Base-by-base conservation (phyloP, 2,113 vertebrate species). In the Platichthys flesus region DNA sequence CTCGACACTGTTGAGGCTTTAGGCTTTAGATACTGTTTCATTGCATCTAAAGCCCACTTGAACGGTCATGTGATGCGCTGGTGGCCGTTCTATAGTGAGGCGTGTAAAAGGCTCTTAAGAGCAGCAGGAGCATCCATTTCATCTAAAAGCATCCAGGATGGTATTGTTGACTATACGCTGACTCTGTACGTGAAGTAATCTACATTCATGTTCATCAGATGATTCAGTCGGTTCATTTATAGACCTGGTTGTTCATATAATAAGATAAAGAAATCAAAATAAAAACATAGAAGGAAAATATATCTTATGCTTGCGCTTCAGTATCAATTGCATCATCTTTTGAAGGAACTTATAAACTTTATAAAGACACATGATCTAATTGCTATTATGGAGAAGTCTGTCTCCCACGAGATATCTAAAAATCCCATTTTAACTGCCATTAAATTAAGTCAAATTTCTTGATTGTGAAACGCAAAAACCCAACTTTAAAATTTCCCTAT, bases 31-130 rank as follows among this genome's bases (percentile, higher is more conserved):
- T 78, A 52, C 68, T 52, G 58, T 69, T 76, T 65, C 73, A 71
- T 73, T 67, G 63, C 23, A 81, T 89, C 68, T 83, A 92, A 91
- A 91, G 79, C 87, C 82, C 74, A 67, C 76, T 78, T 68, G 37
- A 73, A 63, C 35, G 57, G 81, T 72, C 85, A 86, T 83, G 81
- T 81, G 86, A 92, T 90, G 71, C 21, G 54, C 60, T 85, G 67
- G 55, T 78, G 51, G 74, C 71, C 73, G 75, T 71, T 77, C 71
- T 78, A 65, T 81, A 76, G 73, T 80, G 78, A 73, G 78, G 31
- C 52, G 61, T 78, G 71, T 69, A 67, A 82, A 78, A 71, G 55
- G 82, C 83, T 81, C 76, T 82, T 74, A 35, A 59, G 42, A 51
- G 52, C 42, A 74, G 45, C 60, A 62, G 79, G 77, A 49, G 58